Evolutionary conservation across 2,113 vertebrate species (phyloP).

Genomic region (Brachyhypopomus occidentalis): DNA sequence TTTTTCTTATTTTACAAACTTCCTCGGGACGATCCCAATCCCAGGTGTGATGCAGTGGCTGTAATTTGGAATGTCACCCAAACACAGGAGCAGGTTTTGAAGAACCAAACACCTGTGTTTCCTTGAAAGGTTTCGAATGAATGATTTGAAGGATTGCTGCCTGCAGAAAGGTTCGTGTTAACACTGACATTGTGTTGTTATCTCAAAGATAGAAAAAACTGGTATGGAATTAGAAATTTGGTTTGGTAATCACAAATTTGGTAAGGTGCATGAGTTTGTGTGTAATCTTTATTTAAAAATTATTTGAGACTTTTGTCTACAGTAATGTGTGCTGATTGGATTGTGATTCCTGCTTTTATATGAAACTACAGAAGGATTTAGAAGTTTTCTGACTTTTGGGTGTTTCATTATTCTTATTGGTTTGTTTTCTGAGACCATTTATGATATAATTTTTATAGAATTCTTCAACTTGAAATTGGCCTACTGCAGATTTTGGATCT

Average conservation of each 20-base stretch:
- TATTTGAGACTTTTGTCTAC: slow-evolving; percentile 22
- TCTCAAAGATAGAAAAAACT: slow-evolving; percentile 19
- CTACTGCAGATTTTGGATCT: background rate
- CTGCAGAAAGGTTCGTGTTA: background rate
- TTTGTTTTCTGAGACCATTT: background rate
- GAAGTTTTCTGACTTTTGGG: background rate
- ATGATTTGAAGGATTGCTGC: background rate
- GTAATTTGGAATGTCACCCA: slow-evolving; percentile 22
- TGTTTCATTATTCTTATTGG: background rate
- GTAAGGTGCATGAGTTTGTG: slow-evolving; percentile 41
- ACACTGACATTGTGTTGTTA: slow-evolving; percentile 23
- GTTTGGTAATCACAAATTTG: slow-evolving; percentile 41
- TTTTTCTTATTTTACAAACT: background rate
- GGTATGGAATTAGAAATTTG: slow-evolving; percentile 28
- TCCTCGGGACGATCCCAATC: background rate
- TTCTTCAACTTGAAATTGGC: background rate
- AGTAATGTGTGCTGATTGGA: background rate
- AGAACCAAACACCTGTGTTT: slow-evolving; percentile 11
- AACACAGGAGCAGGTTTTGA: slow-evolving; percentile 28
- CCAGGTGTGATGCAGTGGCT: slow-evolving; percentile 10
- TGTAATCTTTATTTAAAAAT: slow-evolving; percentile 28
- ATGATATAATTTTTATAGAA: background rate
- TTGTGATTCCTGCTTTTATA: background rate
- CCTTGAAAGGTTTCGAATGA: slow-evolving; percentile 8
- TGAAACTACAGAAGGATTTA: background rate